These are phyloP conservation scores for Takifugu bimaculatus DNA, from an alignment of 2,113 vertebrate species.

Conservation along the genomic window DNA sequence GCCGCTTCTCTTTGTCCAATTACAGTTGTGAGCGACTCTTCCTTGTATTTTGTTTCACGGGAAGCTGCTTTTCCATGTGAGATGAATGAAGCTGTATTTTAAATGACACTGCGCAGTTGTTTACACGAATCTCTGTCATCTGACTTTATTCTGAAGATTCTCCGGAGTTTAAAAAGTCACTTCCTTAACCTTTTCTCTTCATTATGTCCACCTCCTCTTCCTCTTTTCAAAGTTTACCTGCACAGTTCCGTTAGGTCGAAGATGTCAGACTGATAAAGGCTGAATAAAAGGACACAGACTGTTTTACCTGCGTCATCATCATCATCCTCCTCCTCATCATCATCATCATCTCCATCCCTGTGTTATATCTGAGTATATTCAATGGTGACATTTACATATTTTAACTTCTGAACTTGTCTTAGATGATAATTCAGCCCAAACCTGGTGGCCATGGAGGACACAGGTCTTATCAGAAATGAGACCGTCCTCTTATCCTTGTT, in stretches of 20 bases:
- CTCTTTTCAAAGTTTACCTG: constrained; percentile 74
- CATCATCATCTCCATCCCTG: constrained; percentile 71
- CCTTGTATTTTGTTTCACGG: no score
- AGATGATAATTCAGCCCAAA: constrained; percentile 13
- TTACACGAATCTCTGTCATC: no score
- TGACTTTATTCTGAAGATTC: no score
- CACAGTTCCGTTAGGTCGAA: constrained; percentile 81
- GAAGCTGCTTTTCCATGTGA: no score
- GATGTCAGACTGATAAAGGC: constrained; percentile 83
- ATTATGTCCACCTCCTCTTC: constrained; percentile 21
- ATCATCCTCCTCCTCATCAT: background rate
- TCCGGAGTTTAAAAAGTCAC: constrained; percentile 62
- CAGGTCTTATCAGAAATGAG: constrained; percentile 36
- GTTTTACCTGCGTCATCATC: constrained; percentile 81
- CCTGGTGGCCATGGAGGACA: constrained; percentile 17
- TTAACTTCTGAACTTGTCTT: constrained; percentile 31
- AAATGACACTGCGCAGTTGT: no score
- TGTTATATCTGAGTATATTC: constrained; percentile 3
- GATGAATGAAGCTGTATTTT: background rate
- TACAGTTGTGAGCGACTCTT: no score
- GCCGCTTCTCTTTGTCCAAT: no score
- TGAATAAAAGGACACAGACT: constrained; percentile 85
- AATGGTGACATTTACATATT: constrained; percentile 27
- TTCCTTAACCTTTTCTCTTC: constrained; percentile 43
- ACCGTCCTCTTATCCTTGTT: constrained; percentile 41